These are phyloP conservation scores for Eilema griseolum DNA, from an alignment of 2,888 invertebrate genomes.

Conservation along the genomic window DNA sequence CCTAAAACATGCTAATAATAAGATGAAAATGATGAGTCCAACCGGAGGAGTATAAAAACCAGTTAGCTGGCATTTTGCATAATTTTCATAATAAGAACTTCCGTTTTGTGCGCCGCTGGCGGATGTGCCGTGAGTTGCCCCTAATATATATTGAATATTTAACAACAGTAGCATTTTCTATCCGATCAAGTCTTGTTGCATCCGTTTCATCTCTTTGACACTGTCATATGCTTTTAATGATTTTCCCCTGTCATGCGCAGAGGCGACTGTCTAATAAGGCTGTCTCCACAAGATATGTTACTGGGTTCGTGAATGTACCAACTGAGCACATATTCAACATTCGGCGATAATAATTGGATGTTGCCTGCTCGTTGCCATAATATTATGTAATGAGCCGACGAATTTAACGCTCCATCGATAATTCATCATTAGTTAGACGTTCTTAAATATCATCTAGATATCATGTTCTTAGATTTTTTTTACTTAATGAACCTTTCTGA, in stretches of 20 bases:
- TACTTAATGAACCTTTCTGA: neutral
- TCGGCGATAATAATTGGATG: conserved; percentile 70
- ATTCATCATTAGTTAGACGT: conserved; percentile 68
- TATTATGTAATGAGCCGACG: conserved; percentile 68
- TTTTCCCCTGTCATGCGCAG: conserved; percentile 25
- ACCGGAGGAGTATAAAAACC: conserved; percentile 71
- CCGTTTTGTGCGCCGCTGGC: conserved; percentile 71
- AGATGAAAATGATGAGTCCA: conserved; percentile 81
- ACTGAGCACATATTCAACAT: conserved; percentile 52
- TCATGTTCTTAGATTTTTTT: too few species aligned
- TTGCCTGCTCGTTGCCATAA: conserved; percentile 68
- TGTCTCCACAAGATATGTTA: conserved; percentile 21
- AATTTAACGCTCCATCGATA: conserved; percentile 72
- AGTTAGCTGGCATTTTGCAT: conserved; percentile 79
- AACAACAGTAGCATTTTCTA: conserved; percentile 55
- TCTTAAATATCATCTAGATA: conserved; percentile 11
- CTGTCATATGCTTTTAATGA: conserved; percentile 41
- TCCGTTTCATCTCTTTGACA: conserved; percentile 35
- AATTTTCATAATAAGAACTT: conserved; percentile 83
- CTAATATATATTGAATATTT: conserved; percentile 31
- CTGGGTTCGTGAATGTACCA: too few species aligned
- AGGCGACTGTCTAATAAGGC: conserved; percentile 25
- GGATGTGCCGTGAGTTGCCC: conserved; percentile 71
- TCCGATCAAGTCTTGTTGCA: conserved; percentile 52
- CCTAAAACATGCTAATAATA: conserved; percentile 79